Percentiles rank a stretch among this genome's conserved stretches.
Evolutionary conservation across 1,140 invertebrate genomes (phyloP).

Genomic region (Drosophila rufa): DNA sequence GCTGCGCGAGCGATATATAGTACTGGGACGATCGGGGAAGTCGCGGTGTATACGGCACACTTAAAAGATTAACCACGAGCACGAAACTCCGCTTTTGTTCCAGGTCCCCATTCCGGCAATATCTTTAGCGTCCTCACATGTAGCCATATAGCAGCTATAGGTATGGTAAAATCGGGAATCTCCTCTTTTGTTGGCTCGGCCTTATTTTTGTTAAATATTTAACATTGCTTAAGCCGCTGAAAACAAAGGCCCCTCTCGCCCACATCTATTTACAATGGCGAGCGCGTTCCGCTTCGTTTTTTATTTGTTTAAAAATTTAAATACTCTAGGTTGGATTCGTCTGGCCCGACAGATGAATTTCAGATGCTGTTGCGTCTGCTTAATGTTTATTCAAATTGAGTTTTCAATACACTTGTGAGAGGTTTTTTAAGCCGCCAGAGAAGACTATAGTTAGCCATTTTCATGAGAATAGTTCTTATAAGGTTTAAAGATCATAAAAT

Average conservation of each 20-base stretch:
- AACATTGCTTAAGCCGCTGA: conserved; percentile 76
- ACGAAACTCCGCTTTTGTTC: conserved; percentile 51
- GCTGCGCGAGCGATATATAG: conserved; percentile 12
- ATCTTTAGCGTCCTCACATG: conserved; percentile 12
- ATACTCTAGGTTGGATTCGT: conserved; percentile 17
- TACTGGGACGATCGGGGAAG: not conserved
- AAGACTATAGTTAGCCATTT: not conserved
- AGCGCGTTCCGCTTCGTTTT: conserved; percentile 42
- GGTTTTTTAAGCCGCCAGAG: not conserved
- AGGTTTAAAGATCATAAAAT: not conserved
- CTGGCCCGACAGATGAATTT: not conserved
- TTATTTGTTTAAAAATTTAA: conserved; percentile 41
- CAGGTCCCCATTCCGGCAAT: conserved; percentile 28
- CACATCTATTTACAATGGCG: conserved; percentile 48
- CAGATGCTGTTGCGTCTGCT: conserved; percentile 10
- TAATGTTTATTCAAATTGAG: conserved; percentile 4
- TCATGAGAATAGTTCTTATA: too few species aligned
- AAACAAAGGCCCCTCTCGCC: conserved; percentile 53
- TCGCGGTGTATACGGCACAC: conserved; percentile 52
- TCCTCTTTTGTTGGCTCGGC: conserved; percentile 54
- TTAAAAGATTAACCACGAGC: conserved; percentile 79
- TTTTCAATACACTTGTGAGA: not conserved
- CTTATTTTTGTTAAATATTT: conserved; percentile 77
- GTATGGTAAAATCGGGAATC: conserved; percentile 55
- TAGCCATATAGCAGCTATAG: not conserved